Evolutionary conservation across 1,140 invertebrate species (phyloP).

Genomic region (Scaptomyza graminum): DNA sequence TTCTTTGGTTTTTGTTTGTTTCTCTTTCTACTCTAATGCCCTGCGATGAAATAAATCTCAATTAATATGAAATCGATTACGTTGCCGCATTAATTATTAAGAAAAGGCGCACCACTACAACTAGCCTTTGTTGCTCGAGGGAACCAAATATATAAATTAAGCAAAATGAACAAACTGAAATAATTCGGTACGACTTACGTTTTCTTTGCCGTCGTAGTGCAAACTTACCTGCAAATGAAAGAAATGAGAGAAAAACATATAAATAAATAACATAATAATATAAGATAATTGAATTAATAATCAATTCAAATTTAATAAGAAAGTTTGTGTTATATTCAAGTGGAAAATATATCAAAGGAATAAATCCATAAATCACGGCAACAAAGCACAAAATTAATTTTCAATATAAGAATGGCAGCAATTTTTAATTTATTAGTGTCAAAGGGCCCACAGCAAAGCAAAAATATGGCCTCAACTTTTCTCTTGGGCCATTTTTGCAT

Average conservation of each 20-base stretch:
- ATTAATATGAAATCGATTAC: conserved; percentile 82
- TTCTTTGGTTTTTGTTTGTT: conserved; percentile 3
- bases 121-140: conserved; percentile 19
- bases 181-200: conserved; percentile 66
- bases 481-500: neutral
- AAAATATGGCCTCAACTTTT: conserved; percentile 12
- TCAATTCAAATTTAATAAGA: conserved; percentile 1
- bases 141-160: conserved; percentile 49
- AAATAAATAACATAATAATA: conserved; percentile 31
- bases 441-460: conserved; percentile 50
- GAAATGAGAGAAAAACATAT: conserved; percentile 24
- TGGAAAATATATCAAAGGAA: conserved; percentile 55
- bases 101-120: conserved; percentile 48
- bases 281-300: conserved; percentile 12
- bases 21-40: conserved; percentile 2
- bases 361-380: conserved; percentile 58
- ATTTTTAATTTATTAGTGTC: conserved; percentile 69
- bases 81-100: conserved; percentile 72
- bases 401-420: conserved; percentile 19
- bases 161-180: conserved; percentile 28
- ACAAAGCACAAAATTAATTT: conserved; percentile 63
- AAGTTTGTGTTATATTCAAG: conserved; percentile 39
- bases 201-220: conserved; percentile 79
- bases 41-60: conserved; percentile 71
- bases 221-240: conserved; percentile 75